Evolutionary conservation across 1,140 invertebrate species (phyloP).

Genomic region (Cephus cinctus): DNA sequence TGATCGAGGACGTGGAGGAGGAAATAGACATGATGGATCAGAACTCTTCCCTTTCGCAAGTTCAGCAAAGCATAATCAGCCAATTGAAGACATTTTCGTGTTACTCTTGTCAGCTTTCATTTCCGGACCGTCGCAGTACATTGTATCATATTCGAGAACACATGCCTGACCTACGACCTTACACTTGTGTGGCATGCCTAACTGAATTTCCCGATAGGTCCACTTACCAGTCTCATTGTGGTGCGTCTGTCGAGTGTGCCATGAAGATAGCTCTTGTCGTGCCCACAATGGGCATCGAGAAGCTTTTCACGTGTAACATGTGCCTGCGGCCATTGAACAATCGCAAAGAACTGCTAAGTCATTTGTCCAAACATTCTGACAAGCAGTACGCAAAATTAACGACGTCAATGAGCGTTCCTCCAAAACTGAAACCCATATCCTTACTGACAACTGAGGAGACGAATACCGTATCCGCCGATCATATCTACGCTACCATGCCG

Average conservation of each 20-base stretch:
- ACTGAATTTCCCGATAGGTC: slow-evolving; percentile 46
- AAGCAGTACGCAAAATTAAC: slow-evolving; percentile 38
- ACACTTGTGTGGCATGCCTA: slow-evolving; percentile 51
- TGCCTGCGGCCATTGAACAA: slow-evolving; percentile 41
- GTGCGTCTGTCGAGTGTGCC: slow-evolving; percentile 49
- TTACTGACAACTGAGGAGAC: too few species aligned
- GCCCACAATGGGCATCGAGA: slow-evolving; percentile 44
- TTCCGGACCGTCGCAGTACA: slow-evolving; percentile 43
- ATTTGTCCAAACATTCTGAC: slow-evolving; percentile 42
- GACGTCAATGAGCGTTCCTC: slow-evolving; percentile 17
- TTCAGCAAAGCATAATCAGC: slow-evolving; percentile 50
- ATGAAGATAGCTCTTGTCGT: slow-evolving; percentile 52
- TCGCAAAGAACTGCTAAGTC: slow-evolving; percentile 42
- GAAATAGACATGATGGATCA: slow-evolving; percentile 38
- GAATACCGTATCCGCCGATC: neutral
- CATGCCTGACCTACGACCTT: slow-evolving; percentile 44
- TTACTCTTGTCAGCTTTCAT: slow-evolving; percentile 41
- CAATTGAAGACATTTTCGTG: slow-evolving; percentile 52
- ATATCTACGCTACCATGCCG: slow-evolving; percentile 14
- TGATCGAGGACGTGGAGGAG: slow-evolving; percentile 35
- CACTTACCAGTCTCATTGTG: slow-evolving; percentile 47
- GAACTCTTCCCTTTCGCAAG: slow-evolving; percentile 39
- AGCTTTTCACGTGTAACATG: slow-evolving; percentile 55
- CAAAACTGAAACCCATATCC: slow-evolving; percentile 31
- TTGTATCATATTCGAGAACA: slow-evolving; percentile 50